A percentile compares a stretch with the other conserved stretches of the same genome.
Conservation (phyloP, 1,140 invertebrate genomes). For the Diplogasteroides magnus region DNA sequence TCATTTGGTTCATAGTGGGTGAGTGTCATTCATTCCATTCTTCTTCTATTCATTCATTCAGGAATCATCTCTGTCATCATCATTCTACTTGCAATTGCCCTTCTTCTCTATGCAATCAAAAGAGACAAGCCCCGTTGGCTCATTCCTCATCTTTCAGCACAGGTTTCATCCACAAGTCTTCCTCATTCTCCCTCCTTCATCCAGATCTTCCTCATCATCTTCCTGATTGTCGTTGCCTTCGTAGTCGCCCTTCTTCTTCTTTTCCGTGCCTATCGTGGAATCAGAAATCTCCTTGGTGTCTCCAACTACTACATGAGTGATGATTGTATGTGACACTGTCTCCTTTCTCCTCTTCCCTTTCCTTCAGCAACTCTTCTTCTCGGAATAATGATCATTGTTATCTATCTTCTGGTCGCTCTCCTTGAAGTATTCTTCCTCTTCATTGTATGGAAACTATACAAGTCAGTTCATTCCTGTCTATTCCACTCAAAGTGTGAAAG, state of each 20-base stretch:
- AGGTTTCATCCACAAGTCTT: too few species aligned
- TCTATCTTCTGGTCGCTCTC: slow-evolving; percentile 48
- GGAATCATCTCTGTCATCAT: slow-evolving; percentile 48
- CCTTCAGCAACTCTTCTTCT: slow-evolving; percentile 47
- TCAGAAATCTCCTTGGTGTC: slow-evolving; percentile 49
- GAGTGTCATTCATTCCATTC: slow-evolving; percentile 5
- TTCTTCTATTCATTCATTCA: slow-evolving; percentile 15
- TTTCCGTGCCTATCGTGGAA: slow-evolving; percentile 49
- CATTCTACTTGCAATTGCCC: slow-evolving; percentile 48
- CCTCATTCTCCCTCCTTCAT: slow-evolving; percentile 18
- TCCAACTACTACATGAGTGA: slow-evolving; percentile 54
- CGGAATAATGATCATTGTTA: slow-evolving; percentile 50
- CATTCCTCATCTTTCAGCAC: slow-evolving; percentile 50
- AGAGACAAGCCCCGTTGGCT: slow-evolving; percentile 50
- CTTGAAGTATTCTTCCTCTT: slow-evolving; percentile 54
- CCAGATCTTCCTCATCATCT: slow-evolving; percentile 53
- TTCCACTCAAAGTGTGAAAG: background rate
- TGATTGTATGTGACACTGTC: slow-evolving; percentile 38
- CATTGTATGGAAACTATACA: slow-evolving; percentile 53
- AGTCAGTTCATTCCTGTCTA: too few species aligned
- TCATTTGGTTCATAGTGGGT: slow-evolving; percentile 53
- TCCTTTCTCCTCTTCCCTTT: slow-evolving; percentile 11
- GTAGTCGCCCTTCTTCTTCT: slow-evolving; percentile 48
- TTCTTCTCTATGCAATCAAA: slow-evolving; percentile 51
- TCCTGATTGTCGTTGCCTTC: slow-evolving; percentile 48